A percentile compares a stretch with the other conserved stretches of the same genome.
These are phyloP conservation scores for Spisula solida DNA, from an alignment of 2,888 invertebrate species.

Conservation along the genomic window DNA sequence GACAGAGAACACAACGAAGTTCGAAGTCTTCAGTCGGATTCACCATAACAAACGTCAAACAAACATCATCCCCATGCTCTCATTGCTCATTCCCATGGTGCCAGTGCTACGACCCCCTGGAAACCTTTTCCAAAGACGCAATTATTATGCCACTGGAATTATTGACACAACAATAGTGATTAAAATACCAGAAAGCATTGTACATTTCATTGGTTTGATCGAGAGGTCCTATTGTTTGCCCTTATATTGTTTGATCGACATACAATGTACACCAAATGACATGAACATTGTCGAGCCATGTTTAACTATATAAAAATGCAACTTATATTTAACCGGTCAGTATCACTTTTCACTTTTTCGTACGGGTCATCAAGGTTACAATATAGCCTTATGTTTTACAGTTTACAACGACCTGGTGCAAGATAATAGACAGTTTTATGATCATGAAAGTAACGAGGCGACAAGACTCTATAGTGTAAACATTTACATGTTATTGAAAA, in stretches of 20 bases:
- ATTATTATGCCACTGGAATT: too few species aligned
- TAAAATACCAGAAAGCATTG: too few species aligned
- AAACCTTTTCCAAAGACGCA: too few species aligned
- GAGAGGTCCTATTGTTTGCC: neutral
- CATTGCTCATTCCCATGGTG: too few species aligned
- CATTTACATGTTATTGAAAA: neutral
- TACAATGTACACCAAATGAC: too few species aligned
- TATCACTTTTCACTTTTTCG: neutral
- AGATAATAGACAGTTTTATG: neutral
- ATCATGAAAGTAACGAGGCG: constrained; percentile 14
- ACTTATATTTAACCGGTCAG: neutral
- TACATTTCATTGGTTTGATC: too few species aligned
- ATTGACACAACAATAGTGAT: too few species aligned
- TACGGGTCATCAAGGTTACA: neutral
- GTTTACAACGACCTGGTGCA: neutral
- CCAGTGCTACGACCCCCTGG: too few species aligned
- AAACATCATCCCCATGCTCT: too few species aligned
- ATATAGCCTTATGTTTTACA: neutral
- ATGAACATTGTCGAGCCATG: neutral
- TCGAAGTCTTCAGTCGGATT: too few species aligned
- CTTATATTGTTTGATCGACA: neutral
- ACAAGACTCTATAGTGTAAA: neutral
- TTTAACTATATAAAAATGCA: neutral
- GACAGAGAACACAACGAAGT: too few species aligned
- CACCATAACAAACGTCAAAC: too few species aligned